Conservation (phyloP, 2,797 vertebrate genomes). For the Chromis chromis region DNA sequence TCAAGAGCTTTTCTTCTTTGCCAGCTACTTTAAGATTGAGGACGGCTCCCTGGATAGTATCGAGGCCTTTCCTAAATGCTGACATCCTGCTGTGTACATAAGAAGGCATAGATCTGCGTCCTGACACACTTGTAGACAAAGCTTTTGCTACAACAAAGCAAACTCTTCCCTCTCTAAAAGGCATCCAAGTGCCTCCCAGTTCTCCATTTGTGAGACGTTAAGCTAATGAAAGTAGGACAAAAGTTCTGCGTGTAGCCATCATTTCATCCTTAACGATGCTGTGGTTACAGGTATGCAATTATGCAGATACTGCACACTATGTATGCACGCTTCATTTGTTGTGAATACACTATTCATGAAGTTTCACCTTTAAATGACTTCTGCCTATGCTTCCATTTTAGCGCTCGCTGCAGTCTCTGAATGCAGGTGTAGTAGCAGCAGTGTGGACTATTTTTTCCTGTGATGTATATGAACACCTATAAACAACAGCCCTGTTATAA, state of each 20-base stretch:
- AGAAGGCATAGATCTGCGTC: slow-evolving; percentile 13
- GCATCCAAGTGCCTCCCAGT: slow-evolving; percentile 15
- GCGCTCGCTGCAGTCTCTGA: slow-evolving; percentile 18
- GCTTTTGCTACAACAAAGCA: slow-evolving; percentile 23
- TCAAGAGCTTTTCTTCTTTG: slow-evolving; percentile 22
- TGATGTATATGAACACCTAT: slow-evolving; percentile 39
- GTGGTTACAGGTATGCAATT: slow-evolving; percentile 45
- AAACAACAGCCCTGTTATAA: slow-evolving; percentile 48
- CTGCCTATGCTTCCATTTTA: slow-evolving; percentile 6
- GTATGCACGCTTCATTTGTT: slow-evolving; percentile 40
- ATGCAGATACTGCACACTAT: slow-evolving; percentile 29
- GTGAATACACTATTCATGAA: slow-evolving; percentile 60
- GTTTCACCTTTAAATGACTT: slow-evolving; percentile 30
- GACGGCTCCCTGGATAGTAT: slow-evolving; percentile 25
- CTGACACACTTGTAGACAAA: slow-evolving; percentile 34
- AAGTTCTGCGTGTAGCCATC: slow-evolving; percentile 25
- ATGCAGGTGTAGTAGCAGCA: not conserved
- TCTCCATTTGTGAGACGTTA: slow-evolving; percentile 31
- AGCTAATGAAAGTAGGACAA: slow-evolving; percentile 41
- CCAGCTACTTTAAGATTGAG: slow-evolving; percentile 28
- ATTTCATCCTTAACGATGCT: slow-evolving; percentile 12
- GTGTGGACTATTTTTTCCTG: slow-evolving; percentile 5
- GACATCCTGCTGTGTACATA: slow-evolving; percentile 42
- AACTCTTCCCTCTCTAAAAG: slow-evolving; percentile 32
- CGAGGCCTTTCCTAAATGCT: slow-evolving; percentile 22